Base-by-base conservation (phyloP, 2,113 vertebrate genomes). In the Nothocercus nigrocapillus region DNA sequence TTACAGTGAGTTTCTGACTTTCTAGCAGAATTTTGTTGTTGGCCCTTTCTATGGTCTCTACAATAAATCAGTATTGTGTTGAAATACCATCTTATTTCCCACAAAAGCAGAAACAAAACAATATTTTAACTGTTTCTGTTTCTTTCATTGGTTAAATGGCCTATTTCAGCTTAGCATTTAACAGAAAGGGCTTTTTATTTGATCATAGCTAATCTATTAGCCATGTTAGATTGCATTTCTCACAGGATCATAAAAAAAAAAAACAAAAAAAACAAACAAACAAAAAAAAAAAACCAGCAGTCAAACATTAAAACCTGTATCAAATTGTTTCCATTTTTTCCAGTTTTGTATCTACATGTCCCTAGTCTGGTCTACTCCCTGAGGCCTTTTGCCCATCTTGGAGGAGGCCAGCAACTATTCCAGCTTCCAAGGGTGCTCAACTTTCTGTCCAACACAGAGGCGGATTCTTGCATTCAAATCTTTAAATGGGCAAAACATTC, bases 161-260 rank as follows among this genome's bases (percentile, higher is more conserved):
- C 45, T 78, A 75, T 82, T 94, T 82, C 77, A 90, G 54, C 85
- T 90, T 94, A 77, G 54, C 63, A 93, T 75, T 82, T 84, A 82
- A 73, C 76, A 85, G 84, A 89, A 88, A 27, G 14, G 2, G 38
- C 54, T 95, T 19, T 66, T 96, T 89, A 64, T 88, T 89, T 92
- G 44, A 94, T 93, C 85, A 85, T 64, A 89, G 82, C n/a, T 67
- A 53, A 77, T 62, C 67, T 63, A 44, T 28, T 80, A 90, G 24
- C 79, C 53, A 24, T n/a, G 8, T 76, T 69, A 80, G 51, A 83
- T 18, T 11, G 18, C 42, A 51, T 90, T 91, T 85, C 59, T 86
- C 32, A 25, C n/a, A 54, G 78, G 32, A 32, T 38, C 30, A 30
- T 59, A 17, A 32, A 54, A 83, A 92, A 19, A 36, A 17, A n/a